These are phyloP conservation scores for Aphelenchoides fujianensis DNA, from an alignment of 1,140 invertebrate genomes.

Conservation along the genomic window DNA sequence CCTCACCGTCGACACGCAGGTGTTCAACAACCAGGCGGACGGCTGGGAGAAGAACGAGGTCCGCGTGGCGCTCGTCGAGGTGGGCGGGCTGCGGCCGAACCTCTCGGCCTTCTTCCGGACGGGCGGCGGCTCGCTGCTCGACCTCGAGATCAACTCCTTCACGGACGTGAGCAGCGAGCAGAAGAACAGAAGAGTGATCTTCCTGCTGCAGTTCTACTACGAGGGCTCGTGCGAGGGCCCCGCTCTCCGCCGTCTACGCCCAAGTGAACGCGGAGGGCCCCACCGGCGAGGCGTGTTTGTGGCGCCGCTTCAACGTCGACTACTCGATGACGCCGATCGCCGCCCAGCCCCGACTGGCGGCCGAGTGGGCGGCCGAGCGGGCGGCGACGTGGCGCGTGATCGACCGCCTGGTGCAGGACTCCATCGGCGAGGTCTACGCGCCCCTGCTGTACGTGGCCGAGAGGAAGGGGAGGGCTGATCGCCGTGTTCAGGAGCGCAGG, in stretches of 20 bases:
- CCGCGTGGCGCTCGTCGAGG: neutral
- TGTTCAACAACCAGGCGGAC: conserved; percentile 11
- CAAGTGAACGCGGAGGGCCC: conserved; percentile 7
- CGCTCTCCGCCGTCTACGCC: too few relatives aligned
- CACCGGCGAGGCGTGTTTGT: neutral
- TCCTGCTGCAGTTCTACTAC: conserved; percentile 11
- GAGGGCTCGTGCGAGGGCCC: neutral
- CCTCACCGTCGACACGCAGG: neutral
- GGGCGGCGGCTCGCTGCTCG: neutral
- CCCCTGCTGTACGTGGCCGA: neutral
- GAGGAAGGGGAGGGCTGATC: too few relatives aligned
- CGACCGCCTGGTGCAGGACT: neutral
- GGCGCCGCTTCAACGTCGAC: neutral
- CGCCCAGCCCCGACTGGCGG: neutral
- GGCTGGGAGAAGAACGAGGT: conserved; percentile 3
- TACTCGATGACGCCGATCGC: neutral
- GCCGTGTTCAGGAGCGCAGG: neutral
- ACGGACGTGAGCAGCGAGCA: neutral
- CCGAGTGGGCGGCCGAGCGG: neutral
- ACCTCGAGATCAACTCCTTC: conserved; percentile 8
- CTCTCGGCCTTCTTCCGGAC: neutral
- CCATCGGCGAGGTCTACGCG: neutral
- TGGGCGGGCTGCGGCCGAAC: neutral
- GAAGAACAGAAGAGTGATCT: neutral
- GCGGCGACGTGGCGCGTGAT: neutral